Evolutionary conservation across 2,113 vertebrate species (phyloP), one percentile per base, ranked within the genome.

Genomic region (Pelodiscus sinensis): DNA sequence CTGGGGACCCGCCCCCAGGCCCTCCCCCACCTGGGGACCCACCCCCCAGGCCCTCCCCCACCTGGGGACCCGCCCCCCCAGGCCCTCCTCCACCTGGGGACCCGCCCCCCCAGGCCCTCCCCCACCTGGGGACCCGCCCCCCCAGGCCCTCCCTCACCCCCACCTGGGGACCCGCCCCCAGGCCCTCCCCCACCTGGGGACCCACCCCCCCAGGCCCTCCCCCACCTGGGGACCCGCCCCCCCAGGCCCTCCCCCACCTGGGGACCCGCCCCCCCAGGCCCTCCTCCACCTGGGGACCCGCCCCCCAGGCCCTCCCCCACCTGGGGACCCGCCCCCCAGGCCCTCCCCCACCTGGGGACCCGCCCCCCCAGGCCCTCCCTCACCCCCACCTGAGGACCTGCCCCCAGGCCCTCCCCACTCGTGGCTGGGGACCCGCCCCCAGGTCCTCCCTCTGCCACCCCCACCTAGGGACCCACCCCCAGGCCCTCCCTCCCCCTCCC

Each of bases 1-100:
- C 62, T n/a, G 62, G 62, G 31, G 3, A 3, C 0, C 12, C 2
- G 35, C 35, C 31, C 50, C 19, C 2, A 27, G 12, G 1, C 24
- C 86, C 85, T 44, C 18, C 82, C 85, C 86, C 35, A 44, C 38
- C 38, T 44, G 5, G 5, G 38, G 38, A 44, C 38, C 38, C 38
- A 5, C 38, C 38, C 38, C 38, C 57, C n/a, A 29, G 9, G 16
- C 31, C 21, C 18, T 65, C 56, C 91, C 22, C 44, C 3, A 8
- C 51, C 21, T 6, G 6, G 31, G 38, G 73, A 75, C 27, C 79
- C 60, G 18, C 38, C 38, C n/a, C n/a, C n/a, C 4, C 73, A 35
- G 68, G 16, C 11, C 25, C 25, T 79, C n/a, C 35, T 31, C 50
- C 31, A 44, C 8, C 35, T n/a, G n/a, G n/a, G n/a, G n/a, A n/a